Base-by-base conservation (phyloP, 2,113 vertebrate species). In the Syngnathoides biaculeatus region DNA sequence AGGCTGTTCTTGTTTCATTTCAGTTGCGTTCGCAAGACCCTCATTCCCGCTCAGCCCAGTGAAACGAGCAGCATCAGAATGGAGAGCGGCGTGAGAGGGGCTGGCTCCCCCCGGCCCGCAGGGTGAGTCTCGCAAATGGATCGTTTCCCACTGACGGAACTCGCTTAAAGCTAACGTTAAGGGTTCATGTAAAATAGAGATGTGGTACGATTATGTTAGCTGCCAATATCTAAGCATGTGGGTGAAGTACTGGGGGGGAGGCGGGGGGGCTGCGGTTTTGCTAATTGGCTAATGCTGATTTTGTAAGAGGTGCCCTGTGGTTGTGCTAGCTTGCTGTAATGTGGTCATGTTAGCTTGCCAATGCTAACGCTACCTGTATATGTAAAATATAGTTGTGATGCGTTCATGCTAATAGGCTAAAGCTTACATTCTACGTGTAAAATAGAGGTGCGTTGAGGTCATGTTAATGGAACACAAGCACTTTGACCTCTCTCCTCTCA, bases 11-110 rank as follows among this genome's bases (percentile, higher is more conserved):
- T 11, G 35, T 47, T 69, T 59, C 53, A 35, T 90, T 91, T 10
- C 81, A 99, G 96, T 84, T 94, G 95, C 68, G 95, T 97, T 63
- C 93, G 96, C 79, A 99, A 98, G 89, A 98, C 91, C 74, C 91
- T 98, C 77, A 96, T 98, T 82, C 94, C 95, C 10, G 92, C 94
- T 38, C 95, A 98, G 84, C 89, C 95, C 39, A 89, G 90, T 72
- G 97, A 98, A 53, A 84, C 93, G 26, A 81, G 87, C 20, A 85
- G 89, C 69, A 91, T 93, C 0, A 91, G 97, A 61, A 90, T 95
- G 0, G 96, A 98, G 70, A 90, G 91, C 30, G 88, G 91, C 0
- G 82, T 98, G 83, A 89, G 96, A 84, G 93, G 93, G 0, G 94
- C 95, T 0, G 95, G 95, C 70, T 98, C 96, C 5, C 95, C 97